These are phyloP conservation scores for Gryllus longicercus DNA, from an alignment of 2,888 invertebrate genomes.

Conservation along the genomic window DNA sequence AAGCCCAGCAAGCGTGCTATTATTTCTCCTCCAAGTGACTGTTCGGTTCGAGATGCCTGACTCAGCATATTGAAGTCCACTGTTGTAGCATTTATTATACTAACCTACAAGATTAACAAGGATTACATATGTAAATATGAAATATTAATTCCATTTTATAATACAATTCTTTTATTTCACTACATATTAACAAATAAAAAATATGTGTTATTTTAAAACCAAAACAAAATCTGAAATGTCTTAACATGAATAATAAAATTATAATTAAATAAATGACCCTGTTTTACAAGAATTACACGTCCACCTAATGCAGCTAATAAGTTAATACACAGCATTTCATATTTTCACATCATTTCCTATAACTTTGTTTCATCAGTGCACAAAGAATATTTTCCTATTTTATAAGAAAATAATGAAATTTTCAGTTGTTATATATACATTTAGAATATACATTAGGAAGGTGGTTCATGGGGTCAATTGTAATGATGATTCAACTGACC, in stretches of 20 bases:
- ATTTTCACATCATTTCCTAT: too few relatives aligned
- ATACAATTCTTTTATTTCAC: not conserved
- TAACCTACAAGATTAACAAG: constrained; percentile 48
- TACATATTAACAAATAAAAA: not conserved
- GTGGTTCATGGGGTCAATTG: too few relatives aligned
- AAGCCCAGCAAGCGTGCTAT: constrained; percentile 75
- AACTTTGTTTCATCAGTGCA: too few relatives aligned
- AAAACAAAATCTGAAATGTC: not conserved
- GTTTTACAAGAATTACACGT: too few relatives aligned
- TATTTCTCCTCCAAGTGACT: constrained; percentile 67
- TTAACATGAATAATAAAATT: not conserved
- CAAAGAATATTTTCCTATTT: too few relatives aligned
- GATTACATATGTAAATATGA: too few relatives aligned
- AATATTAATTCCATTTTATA: not conserved
- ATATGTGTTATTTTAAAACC: not conserved
- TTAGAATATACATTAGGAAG: too few relatives aligned
- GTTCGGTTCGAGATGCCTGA: constrained; percentile 59
- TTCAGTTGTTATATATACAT: too few relatives aligned
- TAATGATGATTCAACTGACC: too few relatives aligned
- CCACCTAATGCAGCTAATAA: too few relatives aligned
- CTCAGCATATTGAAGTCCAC: constrained; percentile 46
- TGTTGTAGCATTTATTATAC: constrained; percentile 80
- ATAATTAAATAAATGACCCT: not conserved
- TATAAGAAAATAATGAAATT: too few relatives aligned
- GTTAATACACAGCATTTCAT: too few relatives aligned